These are phyloP conservation scores for Psittacula echo DNA, from an alignment of 2,797 vertebrate species.

Conservation along the genomic window DNA sequence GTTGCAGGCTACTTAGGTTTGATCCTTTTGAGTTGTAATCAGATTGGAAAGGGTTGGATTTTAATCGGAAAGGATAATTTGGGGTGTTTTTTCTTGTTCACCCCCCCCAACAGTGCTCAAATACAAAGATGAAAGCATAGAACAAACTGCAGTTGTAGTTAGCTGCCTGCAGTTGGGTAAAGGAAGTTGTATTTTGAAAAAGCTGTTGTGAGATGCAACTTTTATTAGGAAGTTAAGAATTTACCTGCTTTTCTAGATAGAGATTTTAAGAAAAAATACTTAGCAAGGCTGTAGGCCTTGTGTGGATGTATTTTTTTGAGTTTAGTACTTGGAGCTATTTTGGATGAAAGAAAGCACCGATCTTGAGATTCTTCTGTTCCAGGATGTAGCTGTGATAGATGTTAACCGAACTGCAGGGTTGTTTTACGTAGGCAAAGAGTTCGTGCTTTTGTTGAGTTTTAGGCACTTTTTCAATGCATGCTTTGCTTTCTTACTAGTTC, in stretches of 20 bases:
- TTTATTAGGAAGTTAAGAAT: not conserved
- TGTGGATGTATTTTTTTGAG: not conserved
- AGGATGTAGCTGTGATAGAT: not conserved
- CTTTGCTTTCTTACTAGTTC: not conserved
- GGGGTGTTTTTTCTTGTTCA: not conserved
- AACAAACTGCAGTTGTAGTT: not conserved
- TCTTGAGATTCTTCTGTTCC: not conserved
- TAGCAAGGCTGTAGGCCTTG: fast-evolving
- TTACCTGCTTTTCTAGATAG: not conserved
- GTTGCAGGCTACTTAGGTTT: not conserved
- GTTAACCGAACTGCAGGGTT: not conserved
- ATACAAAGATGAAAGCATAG: fast-evolving
- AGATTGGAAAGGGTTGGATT: not conserved
- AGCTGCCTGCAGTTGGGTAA: not conserved
- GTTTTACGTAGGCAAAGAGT: not conserved
- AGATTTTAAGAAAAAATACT: not conserved
- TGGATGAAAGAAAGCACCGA: not conserved
- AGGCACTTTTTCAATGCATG: not conserved
- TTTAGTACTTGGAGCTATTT: not conserved
- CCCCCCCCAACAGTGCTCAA: fast-evolving
- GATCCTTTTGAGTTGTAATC: not conserved
- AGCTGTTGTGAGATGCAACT: not conserved
- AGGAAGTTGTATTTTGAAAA: not conserved
- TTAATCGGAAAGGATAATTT: not conserved
- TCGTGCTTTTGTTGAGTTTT: not conserved